Evolutionary conservation across 2,797 vertebrate species (phyloP), one percentile per base, ranked within the genome.

Genomic region (Geotrypetes seraphini): DNA sequence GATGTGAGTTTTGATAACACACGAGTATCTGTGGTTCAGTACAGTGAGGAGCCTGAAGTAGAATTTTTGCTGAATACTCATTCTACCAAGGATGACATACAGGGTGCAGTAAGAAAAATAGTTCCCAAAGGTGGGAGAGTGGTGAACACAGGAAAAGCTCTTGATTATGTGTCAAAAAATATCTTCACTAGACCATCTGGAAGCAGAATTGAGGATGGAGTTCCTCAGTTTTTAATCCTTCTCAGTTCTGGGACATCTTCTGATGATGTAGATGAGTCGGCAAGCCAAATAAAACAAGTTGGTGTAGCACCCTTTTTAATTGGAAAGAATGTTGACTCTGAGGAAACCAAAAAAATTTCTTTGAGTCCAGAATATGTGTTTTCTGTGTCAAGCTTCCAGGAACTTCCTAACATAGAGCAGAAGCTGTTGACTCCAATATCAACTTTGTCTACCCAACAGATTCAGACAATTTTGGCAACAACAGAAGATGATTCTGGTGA

Each of bases 141-240:
- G 35, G 60, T 81, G 8, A 91, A 97, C 3, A 48, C 90, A 1
- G 95, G 96, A 4, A 63, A 45, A 5, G 96, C 93, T 28, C 75
- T 99, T 27, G 87, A 90, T 9, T 97, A 72, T 16, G 89, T 93
- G 25, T 60, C 79, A 16, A 90, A 50, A 65, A 89, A 83, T 22
- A 86, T 99, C 67, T 97, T 88, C 69, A 85, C 87, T 45, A 83
- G 88, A 50, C 84, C 90, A 5, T 77, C 83, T 0, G 96, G 95
- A 41, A 98, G 95, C 52, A 86, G 96, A 10, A 76, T 95, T 5
- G 92, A 96, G 39, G 94, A 99, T 4, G 81, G 83, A 0, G 87
- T 97, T 14, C 94, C 96, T 1, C 96, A 99, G 67, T 94, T 98
- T 62, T 69, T 98, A 51, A 67, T 99, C 43, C 28, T 99, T 38